Evolutionary conservation across 2,113 vertebrate genomes (phyloP), one percentile per base, ranked within the genome.

Genomic region (Calypte anna): DNA sequence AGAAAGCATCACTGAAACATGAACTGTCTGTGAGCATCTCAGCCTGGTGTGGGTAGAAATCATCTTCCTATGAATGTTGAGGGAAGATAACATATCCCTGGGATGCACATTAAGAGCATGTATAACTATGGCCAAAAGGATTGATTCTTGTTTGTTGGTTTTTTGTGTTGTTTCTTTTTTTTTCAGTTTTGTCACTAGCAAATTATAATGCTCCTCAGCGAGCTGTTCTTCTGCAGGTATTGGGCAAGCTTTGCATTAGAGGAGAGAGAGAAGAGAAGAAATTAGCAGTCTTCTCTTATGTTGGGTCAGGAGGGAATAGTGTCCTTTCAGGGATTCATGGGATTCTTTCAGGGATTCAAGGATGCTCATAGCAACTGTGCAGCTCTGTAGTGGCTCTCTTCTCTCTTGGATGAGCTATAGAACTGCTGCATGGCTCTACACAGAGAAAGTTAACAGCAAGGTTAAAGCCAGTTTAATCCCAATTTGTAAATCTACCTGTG

Each of bases 391-490:
- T 46, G 63, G 8, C 55, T 58, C 25, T 74, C 24, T 83, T 18
- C 27, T 78, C 23, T 74, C 44, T 40, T 40, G 31, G 17, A n/a
- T 0, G 6, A 55, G 16, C 18, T 88, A 10, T 31, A 48, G 28
- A 21, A 66, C 12, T 51, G n/a, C 19, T 38, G 62, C 9, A 2
- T 69, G 51, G 68, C 31, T 27, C 51, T n/a, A 31, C 68, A 61
- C 17, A 85, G 54, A 66, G 76, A 61, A 70, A 69, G 84, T 69
- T 48, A 76, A 90, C 24, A 77, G 18, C 51, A 62, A 91, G 22
- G 63, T 82, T 62, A 85, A 91, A 90, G 3, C 19, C n/a, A 24
- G 19, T 69, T 91, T 82, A 93, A 77, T 77, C 55, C 14, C 54
- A 74, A 27, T 44, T 25, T 48, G 18, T 53, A 78, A 83, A 86